These are phyloP conservation scores for Atlantisia rogersi DNA, from an alignment of 2,113 vertebrate genomes.

Conservation along the genomic window DNA sequence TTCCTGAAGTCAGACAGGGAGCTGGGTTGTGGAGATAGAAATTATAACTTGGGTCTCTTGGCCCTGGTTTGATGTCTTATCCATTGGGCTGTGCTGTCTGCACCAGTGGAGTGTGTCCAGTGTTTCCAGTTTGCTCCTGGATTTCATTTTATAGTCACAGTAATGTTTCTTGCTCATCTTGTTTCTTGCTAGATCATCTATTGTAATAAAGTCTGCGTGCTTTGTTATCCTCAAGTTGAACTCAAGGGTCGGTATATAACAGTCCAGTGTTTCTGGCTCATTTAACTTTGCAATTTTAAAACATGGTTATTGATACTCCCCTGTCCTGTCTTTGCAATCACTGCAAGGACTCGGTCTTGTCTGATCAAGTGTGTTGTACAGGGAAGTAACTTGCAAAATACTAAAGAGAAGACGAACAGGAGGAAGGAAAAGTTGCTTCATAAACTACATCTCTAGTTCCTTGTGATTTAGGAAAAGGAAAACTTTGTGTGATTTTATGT, in stretches of 20 bases:
- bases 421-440: not conserved
- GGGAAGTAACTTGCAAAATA: not conserved
- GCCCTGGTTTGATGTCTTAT: not conserved
- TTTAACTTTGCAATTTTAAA: not conserved
- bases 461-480: not conserved
- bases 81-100: not conserved
- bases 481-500: too few relatives aligned
- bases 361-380: not conserved
- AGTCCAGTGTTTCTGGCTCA: not conserved
- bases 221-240: not conserved
- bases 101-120: rapidly evolving
- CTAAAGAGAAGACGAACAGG: not conserved
- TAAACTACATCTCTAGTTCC: not conserved
- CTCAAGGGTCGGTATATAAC: not conserved
- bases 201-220: not conserved
- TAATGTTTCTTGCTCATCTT: not conserved
- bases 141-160: not conserved
- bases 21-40: not conserved
- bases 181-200: not conserved
- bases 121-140: not conserved
- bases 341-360: not conserved
- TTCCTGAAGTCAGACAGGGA: not conserved
- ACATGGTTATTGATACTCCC: not conserved
- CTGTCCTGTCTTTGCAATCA: not conserved
- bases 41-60: not conserved